These are phyloP conservation scores for Myotis myotis DNA, from an alignment of 2,797 vertebrate genomes.

Conservation along the genomic window DNA sequence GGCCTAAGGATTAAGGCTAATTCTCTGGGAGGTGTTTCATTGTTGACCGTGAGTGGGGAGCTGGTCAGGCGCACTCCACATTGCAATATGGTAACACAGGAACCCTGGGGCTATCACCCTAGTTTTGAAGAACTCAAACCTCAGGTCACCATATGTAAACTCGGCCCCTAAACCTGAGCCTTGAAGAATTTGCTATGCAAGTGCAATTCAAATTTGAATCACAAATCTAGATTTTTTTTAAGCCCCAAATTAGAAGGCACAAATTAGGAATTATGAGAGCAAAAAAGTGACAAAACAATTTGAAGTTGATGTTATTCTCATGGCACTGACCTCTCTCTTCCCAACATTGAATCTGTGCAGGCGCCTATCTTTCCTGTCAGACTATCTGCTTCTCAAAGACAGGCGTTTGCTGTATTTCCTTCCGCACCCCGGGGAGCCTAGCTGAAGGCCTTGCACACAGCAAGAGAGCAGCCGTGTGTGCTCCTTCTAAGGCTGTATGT, in stretches of 20 bases:
- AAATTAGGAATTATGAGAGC: not conserved
- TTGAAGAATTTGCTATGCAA: not conserved
- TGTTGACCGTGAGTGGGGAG: not conserved
- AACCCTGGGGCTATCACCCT: not conserved
- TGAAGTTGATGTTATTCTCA: not conserved
- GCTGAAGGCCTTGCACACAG: not conserved
- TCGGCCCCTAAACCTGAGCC: not conserved
- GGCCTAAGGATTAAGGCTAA: not conserved
- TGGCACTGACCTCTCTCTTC: not conserved
- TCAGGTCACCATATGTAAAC: not conserved
- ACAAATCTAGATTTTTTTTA: not conserved
- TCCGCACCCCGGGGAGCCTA: not conserved
- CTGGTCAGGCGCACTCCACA: not conserved
- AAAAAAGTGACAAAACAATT: not conserved
- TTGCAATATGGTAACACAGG: not conserved
- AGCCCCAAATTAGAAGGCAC: not conserved
- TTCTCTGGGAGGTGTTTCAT: not conserved
- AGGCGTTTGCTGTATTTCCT: accelerated
- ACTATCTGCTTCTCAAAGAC: not conserved
- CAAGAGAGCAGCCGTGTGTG: not conserved
- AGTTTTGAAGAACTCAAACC: not conserved
- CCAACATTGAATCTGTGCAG: not conserved
- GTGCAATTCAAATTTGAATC: constrained; percentile 5
- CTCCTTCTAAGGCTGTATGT: not conserved
- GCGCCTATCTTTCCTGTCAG: not conserved